Base-by-base conservation (phyloP, 2,113 vertebrate species). In the Otis tarda region DNA sequence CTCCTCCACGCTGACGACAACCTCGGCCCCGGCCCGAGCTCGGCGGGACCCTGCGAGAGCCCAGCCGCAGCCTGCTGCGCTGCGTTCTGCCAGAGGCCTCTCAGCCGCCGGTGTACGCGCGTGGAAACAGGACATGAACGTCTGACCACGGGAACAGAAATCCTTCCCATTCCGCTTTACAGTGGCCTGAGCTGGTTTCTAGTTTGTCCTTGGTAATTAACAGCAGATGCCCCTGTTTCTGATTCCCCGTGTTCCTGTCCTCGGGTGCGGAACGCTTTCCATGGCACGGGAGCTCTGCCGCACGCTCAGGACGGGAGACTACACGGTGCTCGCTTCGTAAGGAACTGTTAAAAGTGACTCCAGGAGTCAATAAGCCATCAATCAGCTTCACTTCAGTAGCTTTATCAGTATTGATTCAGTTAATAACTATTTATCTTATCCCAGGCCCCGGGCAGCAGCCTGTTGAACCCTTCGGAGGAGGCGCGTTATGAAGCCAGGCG, bases 401-500 rank as follows among this genome's bases (percentile, higher is more conserved):
- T 79, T 84, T 82, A 78, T 67, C 85, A 63, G 41, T n/a, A 90
- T 92, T 41, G 74, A 93, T 75, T 78, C 69, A 12, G 24, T 77
- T 92, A 57, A 87, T 57, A 89, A 87, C 33, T 75, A 55, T 70
- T 95, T 91, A 45, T 87, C 84, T 52, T 57, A 74, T n/a, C 27
- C 45, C 6, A 17, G 22, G 41, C n/a, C 71, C 33, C 6, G 0
- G 0, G 71, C 60, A 60, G 71, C 71, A 31, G 61, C 65, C 71
- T 11, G 10, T 53, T 81, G 60, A 93, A 81, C 84, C 73, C 93
- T 78, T 70, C 17, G 55, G 22, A 83, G 49, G 59, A 50, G 27
- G 43, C 15, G 3, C 0, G 3, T 3, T 35, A 3, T 0, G 19
- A 25, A 53, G 47, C 4, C 57, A 12, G 50, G 47, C 4, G 39